Conservation (phyloP, 2,888 invertebrate species). For the Apotomis betuletana region DNA sequence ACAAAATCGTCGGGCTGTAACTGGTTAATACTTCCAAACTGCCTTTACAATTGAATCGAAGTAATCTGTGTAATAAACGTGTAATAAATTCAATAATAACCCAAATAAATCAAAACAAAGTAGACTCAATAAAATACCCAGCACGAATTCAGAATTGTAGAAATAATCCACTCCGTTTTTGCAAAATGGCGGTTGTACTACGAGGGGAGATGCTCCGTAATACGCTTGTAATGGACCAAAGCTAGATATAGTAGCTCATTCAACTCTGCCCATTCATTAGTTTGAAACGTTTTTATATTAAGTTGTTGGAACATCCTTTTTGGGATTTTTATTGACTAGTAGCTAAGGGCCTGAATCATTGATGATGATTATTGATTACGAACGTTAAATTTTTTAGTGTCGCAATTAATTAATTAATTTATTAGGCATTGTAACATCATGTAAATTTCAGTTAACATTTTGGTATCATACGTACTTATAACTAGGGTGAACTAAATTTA, state of each 20-base stretch:
- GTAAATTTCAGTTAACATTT: too few relatives aligned
- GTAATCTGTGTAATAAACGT: neutral
- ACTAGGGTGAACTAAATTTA: too few relatives aligned
- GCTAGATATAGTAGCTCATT: conserved; percentile 25
- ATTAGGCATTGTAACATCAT: too few relatives aligned
- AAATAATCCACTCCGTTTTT: conserved; percentile 16
- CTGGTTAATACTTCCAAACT: too few relatives aligned
- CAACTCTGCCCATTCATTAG: conserved; percentile 14
- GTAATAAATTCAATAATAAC: neutral
- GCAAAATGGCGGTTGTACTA: conserved; percentile 21
- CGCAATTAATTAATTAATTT: too few relatives aligned
- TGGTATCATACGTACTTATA: too few relatives aligned
- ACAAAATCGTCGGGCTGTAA: too few relatives aligned
- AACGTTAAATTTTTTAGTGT: too few relatives aligned
- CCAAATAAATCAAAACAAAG: neutral
- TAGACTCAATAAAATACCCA: neutral
- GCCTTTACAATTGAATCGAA: too few relatives aligned
- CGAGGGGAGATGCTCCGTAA: conserved; percentile 16
- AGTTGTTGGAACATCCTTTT: conserved; percentile 1
- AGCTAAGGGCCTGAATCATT: too few relatives aligned
- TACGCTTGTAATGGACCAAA: conserved; percentile 25
- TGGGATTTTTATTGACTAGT: neutral
- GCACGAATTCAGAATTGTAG: conserved; percentile 4
- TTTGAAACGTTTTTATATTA: conserved; percentile 5
- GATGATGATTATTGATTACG: too few relatives aligned